A percentile compares a stretch with the other conserved stretches of the same genome.
These are phyloP conservation scores for Sericinus montela DNA, from an alignment of 2,888 invertebrate species.

Conservation along the genomic window DNA sequence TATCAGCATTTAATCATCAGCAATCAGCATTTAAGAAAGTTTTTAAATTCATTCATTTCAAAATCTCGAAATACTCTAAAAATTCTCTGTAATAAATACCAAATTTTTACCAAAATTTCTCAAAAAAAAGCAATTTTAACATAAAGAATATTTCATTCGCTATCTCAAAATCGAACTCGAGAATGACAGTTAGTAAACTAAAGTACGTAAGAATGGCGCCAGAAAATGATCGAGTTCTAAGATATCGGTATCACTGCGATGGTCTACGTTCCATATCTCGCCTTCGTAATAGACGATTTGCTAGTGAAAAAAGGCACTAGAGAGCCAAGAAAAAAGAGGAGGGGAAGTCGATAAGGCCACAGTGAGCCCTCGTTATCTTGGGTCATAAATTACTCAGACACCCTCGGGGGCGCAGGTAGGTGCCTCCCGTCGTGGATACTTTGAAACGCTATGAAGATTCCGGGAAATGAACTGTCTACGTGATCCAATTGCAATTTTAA, in stretches of 20 bases:
- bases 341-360: slow-evolving; percentile 72
- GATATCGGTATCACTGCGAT: slow-evolving; percentile 37
- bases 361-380: slow-evolving; percentile 75
- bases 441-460: slow-evolving; percentile 58
- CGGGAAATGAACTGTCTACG: slow-evolving; percentile 75
- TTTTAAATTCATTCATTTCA: too few relatives aligned
- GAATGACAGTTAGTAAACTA: slow-evolving; percentile 14
- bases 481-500: slow-evolving; percentile 76
- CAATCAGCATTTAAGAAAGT: too few relatives aligned
- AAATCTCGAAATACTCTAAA: too few relatives aligned
- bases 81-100: too few relatives aligned
- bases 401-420: slow-evolving; percentile 69
- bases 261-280: slow-evolving; percentile 58
- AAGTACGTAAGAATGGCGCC: slow-evolving; percentile 25
- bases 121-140: too few relatives aligned
- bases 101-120: too few relatives aligned
- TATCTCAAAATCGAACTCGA: slow-evolving; percentile 3
- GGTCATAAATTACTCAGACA: slow-evolving; percentile 74
- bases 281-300: slow-evolving; percentile 64
- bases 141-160: too few relatives aligned
- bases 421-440: slow-evolving; percentile 48
- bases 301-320: slow-evolving; percentile 63
- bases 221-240: slow-evolving; percentile 31
- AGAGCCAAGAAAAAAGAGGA: slow-evolving; percentile 58
- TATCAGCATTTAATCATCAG: too few relatives aligned